Evolutionary conservation across 2,113 vertebrate species (phyloP).

Genomic region (Pholis gunnellus): DNA sequence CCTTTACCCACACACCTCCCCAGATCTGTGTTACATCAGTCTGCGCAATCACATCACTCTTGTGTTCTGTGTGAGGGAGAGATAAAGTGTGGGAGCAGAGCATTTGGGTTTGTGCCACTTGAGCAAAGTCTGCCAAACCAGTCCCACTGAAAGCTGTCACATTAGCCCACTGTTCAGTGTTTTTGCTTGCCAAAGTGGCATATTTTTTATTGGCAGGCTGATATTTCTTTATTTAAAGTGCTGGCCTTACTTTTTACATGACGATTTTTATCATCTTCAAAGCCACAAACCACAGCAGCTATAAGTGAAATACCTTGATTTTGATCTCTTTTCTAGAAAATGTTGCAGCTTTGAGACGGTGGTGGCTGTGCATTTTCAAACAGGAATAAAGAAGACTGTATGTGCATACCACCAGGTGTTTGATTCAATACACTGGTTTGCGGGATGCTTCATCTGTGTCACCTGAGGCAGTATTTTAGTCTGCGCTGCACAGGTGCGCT

Average conservation of each 20-base stretch:
- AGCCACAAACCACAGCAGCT: neutral
- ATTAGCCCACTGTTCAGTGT: slow-evolving; percentile 73
- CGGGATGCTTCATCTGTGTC: slow-evolving; percentile 57
- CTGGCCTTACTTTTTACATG: slow-evolving; percentile 58
- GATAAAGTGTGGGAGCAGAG: slow-evolving; percentile 45
- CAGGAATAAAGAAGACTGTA: neutral
- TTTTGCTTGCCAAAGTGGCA: slow-evolving; percentile 70
- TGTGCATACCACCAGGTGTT: slow-evolving; percentile 58
- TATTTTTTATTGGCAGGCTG: slow-evolving; percentile 73
- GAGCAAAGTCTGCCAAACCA: slow-evolving; percentile 75
- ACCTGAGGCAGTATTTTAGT: slow-evolving; percentile 64
- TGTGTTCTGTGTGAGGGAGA: slow-evolving; percentile 39
- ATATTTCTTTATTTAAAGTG: slow-evolving; percentile 68
- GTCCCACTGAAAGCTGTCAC: slow-evolving; percentile 79
- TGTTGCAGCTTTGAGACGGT: neutral
- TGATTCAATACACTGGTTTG: slow-evolving; percentile 45
- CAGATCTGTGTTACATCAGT: slow-evolving; percentile 40
- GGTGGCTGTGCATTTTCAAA: slow-evolving; percentile 45
- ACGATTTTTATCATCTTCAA: slow-evolving; percentile 18
- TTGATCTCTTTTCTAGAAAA: neutral
- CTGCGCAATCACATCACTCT: slow-evolving; percentile 48
- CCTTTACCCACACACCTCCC: slow-evolving; percentile 55
- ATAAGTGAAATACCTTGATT: neutral
- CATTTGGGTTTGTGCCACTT: slow-evolving; percentile 76
- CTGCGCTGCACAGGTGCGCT: slow-evolving; percentile 73